A percentile compares a stretch with the other conserved stretches of the same genome.
phyloP scores from a whole-genome alignment of 2,797 vertebrate genomes.

The Sebastes oblongus region DNA sequence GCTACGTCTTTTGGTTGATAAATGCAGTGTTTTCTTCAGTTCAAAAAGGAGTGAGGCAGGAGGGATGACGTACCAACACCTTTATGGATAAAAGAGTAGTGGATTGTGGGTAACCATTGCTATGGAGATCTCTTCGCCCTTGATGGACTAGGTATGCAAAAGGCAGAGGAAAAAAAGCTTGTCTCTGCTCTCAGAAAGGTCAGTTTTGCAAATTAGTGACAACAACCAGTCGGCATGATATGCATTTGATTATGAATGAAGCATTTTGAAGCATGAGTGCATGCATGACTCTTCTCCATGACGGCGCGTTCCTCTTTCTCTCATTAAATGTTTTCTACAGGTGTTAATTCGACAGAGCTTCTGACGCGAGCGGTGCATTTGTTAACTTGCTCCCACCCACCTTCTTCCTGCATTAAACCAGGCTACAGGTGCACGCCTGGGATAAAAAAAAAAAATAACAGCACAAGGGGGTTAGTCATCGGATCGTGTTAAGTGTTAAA shows the following conservation, averaged over 20 bases:
- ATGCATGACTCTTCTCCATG: slow-evolving; percentile 45
- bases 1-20: background rate
- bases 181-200: background rate
- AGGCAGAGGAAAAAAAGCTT: background rate
- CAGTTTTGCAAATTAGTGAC: background rate
- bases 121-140: background rate
- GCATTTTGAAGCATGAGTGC: slow-evolving; percentile 73
- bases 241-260: slow-evolving; percentile 53
- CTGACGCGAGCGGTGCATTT: background rate
- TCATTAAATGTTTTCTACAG: slow-evolving; percentile 9
- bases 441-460: background rate
- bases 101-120: slow-evolving; percentile 17
- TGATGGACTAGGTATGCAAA: background rate
- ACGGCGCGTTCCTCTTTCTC: slow-evolving; percentile 10
- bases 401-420: slow-evolving; percentile 2
- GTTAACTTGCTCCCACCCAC: slow-evolving; percentile 1
- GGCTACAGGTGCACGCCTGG: background rate
- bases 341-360: slow-evolving; percentile 6
- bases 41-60: background rate
- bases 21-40: background rate
- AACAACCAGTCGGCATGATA: slow-evolving; percentile 45
- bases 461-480: slow-evolving; percentile 7
- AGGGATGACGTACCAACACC: background rate
- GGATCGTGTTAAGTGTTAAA: slow-evolving; percentile 3
- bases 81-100: slow-evolving; percentile 10